Evolutionary conservation across 2,113 vertebrate species (phyloP).

Genomic region (Seriola rivoliana): DNA sequence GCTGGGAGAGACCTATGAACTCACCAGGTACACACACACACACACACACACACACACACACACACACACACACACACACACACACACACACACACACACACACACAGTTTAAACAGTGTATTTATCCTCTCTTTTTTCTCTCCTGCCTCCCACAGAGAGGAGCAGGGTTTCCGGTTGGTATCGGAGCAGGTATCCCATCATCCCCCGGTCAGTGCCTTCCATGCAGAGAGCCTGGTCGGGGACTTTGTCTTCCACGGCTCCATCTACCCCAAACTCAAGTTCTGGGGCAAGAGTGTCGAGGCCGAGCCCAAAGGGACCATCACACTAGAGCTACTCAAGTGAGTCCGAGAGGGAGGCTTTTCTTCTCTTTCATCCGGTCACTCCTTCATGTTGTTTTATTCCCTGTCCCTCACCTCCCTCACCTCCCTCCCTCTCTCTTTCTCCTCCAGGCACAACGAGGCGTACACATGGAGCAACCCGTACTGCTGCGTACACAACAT

Average conservation of each 20-base stretch:
- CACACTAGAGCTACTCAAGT: slow-evolving; percentile 77
- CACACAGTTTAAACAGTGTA: background rate
- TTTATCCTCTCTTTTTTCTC: background rate
- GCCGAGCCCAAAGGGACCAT: slow-evolving; percentile 78
- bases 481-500: slow-evolving; percentile 78
- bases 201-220: slow-evolving; percentile 79
- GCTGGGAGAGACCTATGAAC: slow-evolving; percentile 78
- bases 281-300: slow-evolving; percentile 79
- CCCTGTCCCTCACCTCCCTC: too few species aligned
- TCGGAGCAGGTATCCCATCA: slow-evolving; percentile 81
- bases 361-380: background rate
- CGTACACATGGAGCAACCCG: slow-evolving; percentile 79
- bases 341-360: slow-evolving; percentile 14
- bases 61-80: background rate
- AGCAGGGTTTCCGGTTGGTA: slow-evolving; percentile 72
- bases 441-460: slow-evolving; percentile 64
- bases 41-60: slow-evolving; percentile 4
- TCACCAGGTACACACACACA: slow-evolving; percentile 59
- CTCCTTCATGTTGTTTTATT: background rate
- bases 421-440: background rate
- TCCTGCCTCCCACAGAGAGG: slow-evolving; percentile 55
- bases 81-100: background rate
- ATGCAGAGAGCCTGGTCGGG: slow-evolving; percentile 73
- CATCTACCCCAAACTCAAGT: slow-evolving; percentile 80
- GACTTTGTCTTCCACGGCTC: slow-evolving; percentile 78